Evolutionary conservation across 37 sponge, comb jelly and placozoan genomes (phyloP), one percentile per base, ranked within the genome.

Genomic region (Diacarnus erythraeanus): DNA sequence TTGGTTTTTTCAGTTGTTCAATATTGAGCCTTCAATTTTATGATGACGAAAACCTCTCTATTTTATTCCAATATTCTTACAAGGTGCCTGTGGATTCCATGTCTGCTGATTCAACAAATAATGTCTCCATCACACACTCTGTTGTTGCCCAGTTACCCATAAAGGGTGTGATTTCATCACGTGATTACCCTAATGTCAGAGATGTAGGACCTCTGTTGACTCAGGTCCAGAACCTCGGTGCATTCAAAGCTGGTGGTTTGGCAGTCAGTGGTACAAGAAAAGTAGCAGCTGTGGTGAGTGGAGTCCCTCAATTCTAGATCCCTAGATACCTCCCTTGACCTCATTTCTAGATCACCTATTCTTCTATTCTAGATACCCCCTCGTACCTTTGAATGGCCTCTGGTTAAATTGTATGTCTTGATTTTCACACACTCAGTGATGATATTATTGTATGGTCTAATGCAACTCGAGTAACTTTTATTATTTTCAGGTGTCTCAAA

Each of bases 241-340:
- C 47, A 4, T 91, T 91, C 81, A 39, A 54, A 10, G 66, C 83
- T 30, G 35, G 63, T 0, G 15, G 8, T 1, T 25, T 86, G 56
- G 87, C 87, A 20, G 82, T 82, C 51, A 75, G 76, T 72, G 87
- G 87, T 0, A 22, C 73, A 2, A 77, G 91, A 43, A 82, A 57
- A 41, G 60, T 91, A 33, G 87, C 87, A 17, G 87, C 87, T 51
- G 72, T 91, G 77, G 91, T 91, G 40, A 78, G 91, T 71, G 61
- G 5, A 25, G 4, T 25, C n/a, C 27, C 23, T 6, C 27, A 25
- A 47, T 47, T 47, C 6, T 12, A 47, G 64, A 29, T 63, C 20
- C 20, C 64, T 22, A 6, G 5, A 29, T 15, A 29, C n/a, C n/a
- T n/a, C n/a, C n/a, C n/a, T n/a, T n/a, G n/a, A n/a, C n/a, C n/a